These are phyloP conservation scores for Gastracanthus pulcherrimus DNA, from an alignment of 2,888 invertebrate genomes.

Conservation along the genomic window DNA sequence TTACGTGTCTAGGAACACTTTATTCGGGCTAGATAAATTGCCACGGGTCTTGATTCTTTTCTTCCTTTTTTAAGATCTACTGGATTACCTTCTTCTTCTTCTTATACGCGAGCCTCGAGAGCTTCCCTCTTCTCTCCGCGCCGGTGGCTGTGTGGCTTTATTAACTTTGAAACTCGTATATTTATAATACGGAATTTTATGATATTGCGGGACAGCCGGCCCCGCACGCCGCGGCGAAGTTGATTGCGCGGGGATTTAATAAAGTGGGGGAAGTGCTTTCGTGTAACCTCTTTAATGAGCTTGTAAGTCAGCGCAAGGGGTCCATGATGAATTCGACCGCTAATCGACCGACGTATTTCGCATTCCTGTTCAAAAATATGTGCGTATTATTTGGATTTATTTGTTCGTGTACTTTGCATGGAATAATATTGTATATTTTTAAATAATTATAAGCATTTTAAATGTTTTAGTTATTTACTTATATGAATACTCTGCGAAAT, in stretches of 20 bases:
- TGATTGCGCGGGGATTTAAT: background rate
- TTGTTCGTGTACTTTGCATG: no score
- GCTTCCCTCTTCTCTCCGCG: no score
- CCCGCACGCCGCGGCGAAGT: background rate
- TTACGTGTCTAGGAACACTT: conserved; percentile 36
- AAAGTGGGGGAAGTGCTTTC: background rate
- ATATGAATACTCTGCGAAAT: no score
- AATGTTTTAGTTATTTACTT: no score
- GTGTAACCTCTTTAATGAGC: background rate
- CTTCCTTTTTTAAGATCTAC: conserved; percentile 32
- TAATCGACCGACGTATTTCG: no score
- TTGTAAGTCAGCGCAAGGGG: background rate
- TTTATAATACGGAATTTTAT: background rate
- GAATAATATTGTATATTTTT: no score
- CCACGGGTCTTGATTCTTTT: background rate
- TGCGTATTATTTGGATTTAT: no score
- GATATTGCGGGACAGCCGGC: background rate
- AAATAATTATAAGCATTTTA: no score
- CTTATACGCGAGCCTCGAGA: no score
- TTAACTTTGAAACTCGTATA: conserved; percentile 30
- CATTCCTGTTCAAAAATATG: no score
- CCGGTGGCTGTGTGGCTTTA: conserved; percentile 1
- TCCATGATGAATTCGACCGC: background rate
- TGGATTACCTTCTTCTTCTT: conserved; percentile 26
- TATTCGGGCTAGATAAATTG: conserved; percentile 40